Percentiles rank a stretch among this genome's conserved stretches.
These are phyloP conservation scores for Ramphastos sulfuratus DNA, from an alignment of 2,113 vertebrate genomes.

Conservation along the genomic window DNA sequence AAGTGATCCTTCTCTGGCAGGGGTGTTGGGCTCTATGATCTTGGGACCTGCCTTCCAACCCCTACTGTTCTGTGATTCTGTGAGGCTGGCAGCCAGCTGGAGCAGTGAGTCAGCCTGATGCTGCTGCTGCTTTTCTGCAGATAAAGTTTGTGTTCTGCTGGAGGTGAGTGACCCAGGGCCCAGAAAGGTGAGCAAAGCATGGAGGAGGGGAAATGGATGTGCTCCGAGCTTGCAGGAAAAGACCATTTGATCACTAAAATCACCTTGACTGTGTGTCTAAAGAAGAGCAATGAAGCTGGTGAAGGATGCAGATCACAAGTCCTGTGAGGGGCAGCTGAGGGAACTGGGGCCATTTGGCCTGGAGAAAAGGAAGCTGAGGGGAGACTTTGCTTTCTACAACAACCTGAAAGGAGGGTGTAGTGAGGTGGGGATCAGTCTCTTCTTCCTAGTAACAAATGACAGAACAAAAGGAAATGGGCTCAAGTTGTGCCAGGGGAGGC, in stretches of 20 bases:
- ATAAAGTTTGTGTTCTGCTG: background rate
- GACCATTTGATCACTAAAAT: background rate
- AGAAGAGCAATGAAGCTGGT: background rate
- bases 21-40: too few relatives aligned
- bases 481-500: background rate
- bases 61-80: too few relatives aligned
- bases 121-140: background rate
- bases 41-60: too few relatives aligned
- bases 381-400: background rate
- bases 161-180: background rate
- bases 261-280: background rate
- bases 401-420: background rate
- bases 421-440: background rate
- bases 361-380: background rate
- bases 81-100: background rate
- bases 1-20: too few relatives aligned
- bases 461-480: background rate
- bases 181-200: background rate
- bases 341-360: background rate
- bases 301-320: background rate
- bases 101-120: background rate
- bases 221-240: background rate
- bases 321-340: background rate
- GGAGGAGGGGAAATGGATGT: fast-evolving
- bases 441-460: background rate